Conservation (phyloP, 2,113 vertebrate genomes). For the Gymnorhina tibicen region DNA sequence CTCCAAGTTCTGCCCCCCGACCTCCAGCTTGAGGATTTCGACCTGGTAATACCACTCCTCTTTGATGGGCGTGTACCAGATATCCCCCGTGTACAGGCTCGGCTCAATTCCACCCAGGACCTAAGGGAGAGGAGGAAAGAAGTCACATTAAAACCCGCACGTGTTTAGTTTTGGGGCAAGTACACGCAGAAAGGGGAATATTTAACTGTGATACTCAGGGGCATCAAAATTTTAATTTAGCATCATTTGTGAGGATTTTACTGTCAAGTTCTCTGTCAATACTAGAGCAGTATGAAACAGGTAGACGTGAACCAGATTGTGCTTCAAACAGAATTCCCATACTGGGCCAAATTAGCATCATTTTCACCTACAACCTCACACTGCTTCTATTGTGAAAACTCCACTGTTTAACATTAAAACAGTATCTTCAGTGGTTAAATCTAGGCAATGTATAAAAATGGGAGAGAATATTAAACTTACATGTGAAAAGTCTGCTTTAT, state of each 20-base stretch:
- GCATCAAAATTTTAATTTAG: background rate
- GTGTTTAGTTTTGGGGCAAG: background rate
- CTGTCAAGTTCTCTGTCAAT: background rate
- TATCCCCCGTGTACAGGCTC: conserved; percentile 81
- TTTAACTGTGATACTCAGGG: background rate
- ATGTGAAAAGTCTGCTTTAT: background rate
- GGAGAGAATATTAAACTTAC: background rate
- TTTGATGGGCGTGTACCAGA: conserved; percentile 94
- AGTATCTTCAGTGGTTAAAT: background rate
- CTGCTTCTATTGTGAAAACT: background rate
- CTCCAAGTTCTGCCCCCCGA: conserved; percentile 85
- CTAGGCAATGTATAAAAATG: background rate
- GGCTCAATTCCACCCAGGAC: conserved; percentile 90
- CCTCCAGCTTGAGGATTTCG: conserved; percentile 92
- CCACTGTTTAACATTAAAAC: background rate
- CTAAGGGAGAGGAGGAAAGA: conserved; percentile 57
- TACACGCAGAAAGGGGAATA: background rate
- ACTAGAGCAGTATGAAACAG: background rate
- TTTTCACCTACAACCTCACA: background rate
- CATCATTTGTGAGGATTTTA: background rate
- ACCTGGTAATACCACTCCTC: conserved; percentile 98
- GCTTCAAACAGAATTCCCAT: background rate
- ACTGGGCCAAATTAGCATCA: background rate
- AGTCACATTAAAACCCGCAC: background rate
- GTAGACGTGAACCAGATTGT: background rate